These are phyloP conservation scores for Furcula furcula DNA, from an alignment of 2,888 invertebrate species.

Conservation along the genomic window DNA sequence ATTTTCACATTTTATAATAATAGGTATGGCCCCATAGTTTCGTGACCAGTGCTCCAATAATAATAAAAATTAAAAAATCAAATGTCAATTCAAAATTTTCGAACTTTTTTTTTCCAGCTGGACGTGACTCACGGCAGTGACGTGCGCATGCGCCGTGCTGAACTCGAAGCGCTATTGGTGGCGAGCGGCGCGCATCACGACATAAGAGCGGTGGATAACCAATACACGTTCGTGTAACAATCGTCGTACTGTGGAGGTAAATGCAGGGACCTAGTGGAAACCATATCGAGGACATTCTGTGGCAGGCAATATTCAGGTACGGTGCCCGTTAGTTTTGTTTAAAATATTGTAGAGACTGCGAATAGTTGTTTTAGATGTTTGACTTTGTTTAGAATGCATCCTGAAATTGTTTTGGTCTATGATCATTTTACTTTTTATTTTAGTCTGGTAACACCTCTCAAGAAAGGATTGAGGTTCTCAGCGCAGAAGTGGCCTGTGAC, in stretches of 20 bases:
- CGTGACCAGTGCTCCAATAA: no score
- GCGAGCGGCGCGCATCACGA: slow-evolving; percentile 72
- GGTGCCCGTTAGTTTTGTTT: slow-evolving; percentile 18
- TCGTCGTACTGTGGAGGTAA: slow-evolving; percentile 18
- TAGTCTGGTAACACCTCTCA: no score
- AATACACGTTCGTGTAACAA: slow-evolving; percentile 80
- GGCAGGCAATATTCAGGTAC: slow-evolving; percentile 13
- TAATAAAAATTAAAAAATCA: no score
- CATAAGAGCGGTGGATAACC: slow-evolving; percentile 89
- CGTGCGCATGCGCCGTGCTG: slow-evolving; percentile 89
- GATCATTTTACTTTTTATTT: no score
- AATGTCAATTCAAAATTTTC: no score
- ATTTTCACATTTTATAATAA: no score
- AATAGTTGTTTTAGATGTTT: no score
- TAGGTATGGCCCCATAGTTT: not conserved
- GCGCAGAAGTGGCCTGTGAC: no score
- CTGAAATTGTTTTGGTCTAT: no score
- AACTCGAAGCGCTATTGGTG: slow-evolving; percentile 85
- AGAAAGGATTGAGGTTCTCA: no score
- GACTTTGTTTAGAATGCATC: no score
- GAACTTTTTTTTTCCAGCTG: slow-evolving; percentile 61
- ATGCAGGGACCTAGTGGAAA: slow-evolving; percentile 3
- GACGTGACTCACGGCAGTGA: slow-evolving; percentile 90
- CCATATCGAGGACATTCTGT: slow-evolving; percentile 16
- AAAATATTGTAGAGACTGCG: slow-evolving; percentile 6